Percentiles rank a stretch among this genome's conserved stretches.
Conservation (phyloP, 2,797 vertebrate genomes). For the Chanos chanos region DNA sequence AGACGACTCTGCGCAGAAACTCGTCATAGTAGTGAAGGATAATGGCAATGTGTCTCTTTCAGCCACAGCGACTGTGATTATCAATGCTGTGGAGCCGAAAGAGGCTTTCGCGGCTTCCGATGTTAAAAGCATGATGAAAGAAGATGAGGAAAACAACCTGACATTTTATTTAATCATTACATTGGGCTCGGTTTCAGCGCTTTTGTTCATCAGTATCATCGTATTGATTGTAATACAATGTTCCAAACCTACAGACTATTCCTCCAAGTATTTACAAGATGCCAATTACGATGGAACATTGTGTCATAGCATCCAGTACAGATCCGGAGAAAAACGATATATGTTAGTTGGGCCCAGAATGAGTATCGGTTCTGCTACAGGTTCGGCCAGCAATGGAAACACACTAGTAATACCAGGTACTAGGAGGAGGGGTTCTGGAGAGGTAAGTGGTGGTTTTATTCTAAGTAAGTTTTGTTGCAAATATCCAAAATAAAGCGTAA, state of each 20-base stretch:
- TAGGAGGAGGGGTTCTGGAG: constrained; percentile 41
- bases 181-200: constrained; percentile 51
- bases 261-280: constrained; percentile 50
- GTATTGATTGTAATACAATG: constrained; percentile 57
- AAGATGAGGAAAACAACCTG: constrained; percentile 28
- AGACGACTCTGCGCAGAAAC: constrained; percentile 27
- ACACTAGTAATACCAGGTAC: constrained; percentile 49
- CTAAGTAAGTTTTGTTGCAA: too few relatives aligned
- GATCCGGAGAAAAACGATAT: constrained; percentile 62
- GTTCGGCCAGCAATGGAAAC: constrained; percentile 51
- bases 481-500: too few relatives aligned
- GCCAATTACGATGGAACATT: constrained; percentile 52
- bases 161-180: constrained; percentile 59
- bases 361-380: constrained; percentile 58
- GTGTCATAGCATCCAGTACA: constrained; percentile 61
- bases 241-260: constrained; percentile 46
- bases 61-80: constrained; percentile 17
- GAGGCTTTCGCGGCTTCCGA: too few relatives aligned
- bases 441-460: constrained; percentile 45
- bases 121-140: constrained; percentile 38
- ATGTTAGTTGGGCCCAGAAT: constrained; percentile 65
- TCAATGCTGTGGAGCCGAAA: not conserved
- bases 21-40: constrained; percentile 43
- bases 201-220: constrained; percentile 56
- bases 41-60: constrained; percentile 41